Percentiles rank a stretch among this genome's conserved stretches.
Evolutionary conservation across 2,888 invertebrate species (phyloP).

Genomic region (Acrobasis suavella): DNA sequence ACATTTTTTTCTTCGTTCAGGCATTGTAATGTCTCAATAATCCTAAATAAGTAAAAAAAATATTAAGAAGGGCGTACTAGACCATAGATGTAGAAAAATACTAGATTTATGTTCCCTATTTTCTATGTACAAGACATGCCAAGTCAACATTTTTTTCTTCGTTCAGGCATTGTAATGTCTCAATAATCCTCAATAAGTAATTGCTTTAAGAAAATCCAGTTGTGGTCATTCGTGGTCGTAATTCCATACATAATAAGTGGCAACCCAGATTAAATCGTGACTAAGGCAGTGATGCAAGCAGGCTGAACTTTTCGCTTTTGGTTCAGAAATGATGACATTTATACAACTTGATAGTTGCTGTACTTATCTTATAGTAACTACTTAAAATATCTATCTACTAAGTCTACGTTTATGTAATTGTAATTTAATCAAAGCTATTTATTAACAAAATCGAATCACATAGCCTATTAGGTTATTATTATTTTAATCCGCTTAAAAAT

Average conservation of each 20-base stretch:
- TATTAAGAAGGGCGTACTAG: no score
- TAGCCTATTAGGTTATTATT: no score
- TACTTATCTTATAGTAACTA: not conserved
- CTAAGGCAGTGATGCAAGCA: conserved; percentile 63
- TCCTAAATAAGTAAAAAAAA: conserved; percentile 13
- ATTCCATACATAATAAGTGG: conserved; percentile 64
- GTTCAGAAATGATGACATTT: not conserved
- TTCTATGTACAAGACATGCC: not conserved
- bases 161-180: conserved; percentile 11
- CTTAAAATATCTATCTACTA: not conserved
- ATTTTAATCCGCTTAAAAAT: no score
- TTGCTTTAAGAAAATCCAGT: conserved; percentile 31
- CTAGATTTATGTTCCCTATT: no score
- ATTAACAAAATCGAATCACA: no score
- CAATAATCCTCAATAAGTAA: conserved; percentile 19
- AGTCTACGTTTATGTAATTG: no score
- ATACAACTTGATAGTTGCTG: not conserved
- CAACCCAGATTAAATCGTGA: conserved; percentile 65
- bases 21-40: conserved; percentile 16
- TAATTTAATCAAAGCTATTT: no score
- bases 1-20: not conserved
- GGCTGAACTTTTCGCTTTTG: conserved; percentile 34
- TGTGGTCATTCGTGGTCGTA: conserved; percentile 51
- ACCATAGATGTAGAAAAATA: no score
- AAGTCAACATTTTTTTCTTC: not conserved